These are phyloP conservation scores for Tachina lurida DNA, from an alignment of 2,888 invertebrate genomes.

Conservation along the genomic window DNA sequence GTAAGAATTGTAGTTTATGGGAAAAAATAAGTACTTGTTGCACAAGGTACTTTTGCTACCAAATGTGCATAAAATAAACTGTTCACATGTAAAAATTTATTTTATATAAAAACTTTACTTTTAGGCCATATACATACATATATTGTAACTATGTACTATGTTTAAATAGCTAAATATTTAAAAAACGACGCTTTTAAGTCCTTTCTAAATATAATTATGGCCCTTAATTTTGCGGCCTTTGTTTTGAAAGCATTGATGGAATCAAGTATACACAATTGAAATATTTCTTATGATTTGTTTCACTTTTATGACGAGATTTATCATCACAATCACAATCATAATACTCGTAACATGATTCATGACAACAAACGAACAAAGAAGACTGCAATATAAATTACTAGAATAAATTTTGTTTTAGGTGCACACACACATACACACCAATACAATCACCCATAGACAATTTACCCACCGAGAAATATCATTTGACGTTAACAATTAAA, in stretches of 20 bases:
- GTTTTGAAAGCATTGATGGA: background rate
- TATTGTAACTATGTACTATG: too few relatives aligned
- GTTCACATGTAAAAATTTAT: too few relatives aligned
- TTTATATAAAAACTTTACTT: background rate
- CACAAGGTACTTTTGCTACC: too few relatives aligned
- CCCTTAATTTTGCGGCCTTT: background rate
- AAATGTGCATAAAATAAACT: too few relatives aligned
- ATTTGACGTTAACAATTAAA: slow-evolving; percentile 36
- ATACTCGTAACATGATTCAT: slow-evolving; percentile 35
- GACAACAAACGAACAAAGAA: slow-evolving; percentile 26
- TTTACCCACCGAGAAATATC: background rate
- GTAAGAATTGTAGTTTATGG: too few relatives aligned
- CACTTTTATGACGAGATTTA: slow-evolving; percentile 8
- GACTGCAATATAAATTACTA: slow-evolving; percentile 24
- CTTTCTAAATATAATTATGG: background rate
- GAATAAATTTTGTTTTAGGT: slow-evolving; percentile 31
- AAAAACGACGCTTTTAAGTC: background rate
- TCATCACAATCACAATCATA: slow-evolving; percentile 17
- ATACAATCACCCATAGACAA: slow-evolving; percentile 17
- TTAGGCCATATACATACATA: too few relatives aligned
- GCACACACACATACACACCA: background rate
- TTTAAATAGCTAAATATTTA: too few relatives aligned
- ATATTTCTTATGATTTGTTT: slow-evolving; percentile 25
- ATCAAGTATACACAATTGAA: background rate
- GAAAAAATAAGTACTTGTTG: too few relatives aligned